These are phyloP conservation scores for Odontomyia ornata DNA, from an alignment of 2,888 invertebrate species.

Conservation along the genomic window DNA sequence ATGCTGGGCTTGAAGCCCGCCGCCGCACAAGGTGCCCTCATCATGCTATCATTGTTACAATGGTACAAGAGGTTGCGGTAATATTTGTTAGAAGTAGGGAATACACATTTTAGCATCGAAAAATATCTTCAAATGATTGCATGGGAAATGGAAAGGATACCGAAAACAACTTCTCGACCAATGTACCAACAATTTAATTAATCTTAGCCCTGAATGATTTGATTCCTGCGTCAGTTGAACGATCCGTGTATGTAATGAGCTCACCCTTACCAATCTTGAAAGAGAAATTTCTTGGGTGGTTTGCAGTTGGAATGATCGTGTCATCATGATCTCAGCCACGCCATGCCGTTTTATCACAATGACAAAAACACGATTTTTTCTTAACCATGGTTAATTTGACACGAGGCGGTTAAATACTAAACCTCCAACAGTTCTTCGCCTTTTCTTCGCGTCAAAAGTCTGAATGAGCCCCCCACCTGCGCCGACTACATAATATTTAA, in stretches of 20 bases:
- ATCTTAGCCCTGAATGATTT: too few relatives aligned
- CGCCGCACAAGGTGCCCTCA: slow-evolving; percentile 42
- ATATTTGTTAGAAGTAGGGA: background rate
- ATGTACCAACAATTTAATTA: too few relatives aligned
- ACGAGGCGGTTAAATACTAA: slow-evolving; percentile 34
- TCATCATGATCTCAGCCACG: slow-evolving; percentile 31
- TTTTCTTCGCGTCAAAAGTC: background rate
- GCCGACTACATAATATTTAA: slow-evolving; percentile 23
- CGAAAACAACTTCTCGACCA: background rate
- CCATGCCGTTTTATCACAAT: slow-evolving; percentile 39
- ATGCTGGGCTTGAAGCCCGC: slow-evolving; percentile 47
- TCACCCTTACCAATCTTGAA: background rate
- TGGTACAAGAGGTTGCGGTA: background rate
- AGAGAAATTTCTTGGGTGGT: slow-evolving; percentile 28
- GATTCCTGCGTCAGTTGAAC: background rate
- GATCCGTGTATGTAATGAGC: background rate
- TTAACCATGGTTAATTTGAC: slow-evolving; percentile 42
- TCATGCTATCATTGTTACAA: slow-evolving; percentile 33
- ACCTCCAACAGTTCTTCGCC: slow-evolving; percentile 14
- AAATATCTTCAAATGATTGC: background rate
- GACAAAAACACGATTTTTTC: slow-evolving; percentile 43
- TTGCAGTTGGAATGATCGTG: background rate
- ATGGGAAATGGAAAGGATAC: background rate
- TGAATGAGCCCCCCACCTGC: slow-evolving; percentile 13
- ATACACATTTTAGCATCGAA: background rate